Percentiles rank a stretch among this genome's conserved stretches.
Evolutionary conservation across 2,888 invertebrate genomes (phyloP).

Genomic region (Eubasilissa splendida): DNA sequence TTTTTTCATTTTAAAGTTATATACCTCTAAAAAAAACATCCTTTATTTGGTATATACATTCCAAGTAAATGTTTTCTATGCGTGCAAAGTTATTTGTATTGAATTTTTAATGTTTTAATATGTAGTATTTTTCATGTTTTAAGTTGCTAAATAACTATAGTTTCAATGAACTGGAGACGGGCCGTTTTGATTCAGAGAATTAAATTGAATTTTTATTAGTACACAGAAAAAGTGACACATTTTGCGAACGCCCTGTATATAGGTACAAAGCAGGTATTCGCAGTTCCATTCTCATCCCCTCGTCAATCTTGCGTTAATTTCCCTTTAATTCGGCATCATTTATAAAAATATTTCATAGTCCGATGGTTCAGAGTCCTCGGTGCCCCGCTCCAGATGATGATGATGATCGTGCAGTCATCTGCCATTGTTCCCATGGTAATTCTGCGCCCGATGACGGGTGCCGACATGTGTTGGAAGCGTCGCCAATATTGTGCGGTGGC

Average conservation of each 20-base stretch:
- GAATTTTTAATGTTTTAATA: too few species aligned
- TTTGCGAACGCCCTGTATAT: not conserved
- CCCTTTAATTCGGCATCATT: constrained; percentile 57
- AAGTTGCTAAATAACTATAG: too few species aligned
- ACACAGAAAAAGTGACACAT: not conserved
- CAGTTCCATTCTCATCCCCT: not conserved
- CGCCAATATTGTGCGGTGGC: constrained; percentile 4
- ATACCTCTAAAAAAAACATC: too few species aligned
- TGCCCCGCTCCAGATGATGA: constrained; percentile 6
- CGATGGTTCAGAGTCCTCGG: constrained; percentile 23
- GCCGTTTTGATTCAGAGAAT: too few species aligned
- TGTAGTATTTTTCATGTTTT: too few species aligned
- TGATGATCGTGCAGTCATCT: not conserved
- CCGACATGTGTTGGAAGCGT: not conserved
- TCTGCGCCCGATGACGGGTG: constrained; percentile 1
- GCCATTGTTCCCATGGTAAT: constrained; percentile 26
- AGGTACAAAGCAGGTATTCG: too few species aligned
- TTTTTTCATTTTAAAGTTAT: too few species aligned
- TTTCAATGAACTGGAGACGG: too few species aligned
- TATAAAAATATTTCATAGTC: constrained; percentile 56
- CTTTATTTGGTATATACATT: too few species aligned
- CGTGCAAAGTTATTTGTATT: too few species aligned
- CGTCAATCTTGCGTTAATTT: constrained; percentile 40
- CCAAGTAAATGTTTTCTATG: too few species aligned
- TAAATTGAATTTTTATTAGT: too few species aligned